phyloP scores from a whole-genome alignment of 2,888 invertebrate species.

The Idaea straminata region DNA sequence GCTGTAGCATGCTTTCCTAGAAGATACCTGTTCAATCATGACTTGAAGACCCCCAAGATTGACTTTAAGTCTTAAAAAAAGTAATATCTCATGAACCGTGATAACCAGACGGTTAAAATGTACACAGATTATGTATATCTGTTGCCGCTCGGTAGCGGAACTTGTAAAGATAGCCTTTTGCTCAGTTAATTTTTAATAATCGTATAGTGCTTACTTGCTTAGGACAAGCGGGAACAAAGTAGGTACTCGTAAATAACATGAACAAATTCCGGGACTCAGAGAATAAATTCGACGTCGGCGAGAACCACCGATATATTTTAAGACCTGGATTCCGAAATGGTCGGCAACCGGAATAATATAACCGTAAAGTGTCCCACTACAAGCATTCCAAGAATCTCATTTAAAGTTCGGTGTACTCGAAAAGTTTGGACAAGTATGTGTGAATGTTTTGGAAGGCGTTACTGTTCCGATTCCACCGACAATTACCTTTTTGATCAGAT shows the following conservation, averaged over 20 bases:
- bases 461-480: neutral
- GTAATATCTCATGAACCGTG: no score
- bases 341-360: slow-evolving; percentile 39
- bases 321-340: slow-evolving; percentile 15
- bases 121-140: no score
- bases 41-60: no score
- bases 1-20: no score
- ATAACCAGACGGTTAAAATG: no score
- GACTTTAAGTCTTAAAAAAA: no score
- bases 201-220: no score
- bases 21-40: no score
- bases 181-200: no score
- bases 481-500: neutral
- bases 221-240: neutral
- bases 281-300: neutral
- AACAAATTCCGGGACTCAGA: neutral
- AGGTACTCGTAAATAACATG: neutral
- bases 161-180: no score
- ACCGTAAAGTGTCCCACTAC: slow-evolving; percentile 51
- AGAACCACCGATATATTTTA: slow-evolving; percentile 22
- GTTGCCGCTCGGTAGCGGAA: no score
- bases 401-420: slow-evolving; percentile 57
- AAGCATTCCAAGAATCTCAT: slow-evolving; percentile 62
- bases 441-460: neutral
- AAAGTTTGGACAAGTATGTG: slow-evolving; percentile 46